Evolutionary conservation across 2,888 invertebrate species (phyloP).

Genomic region (Diloba caeruleocephala): DNA sequence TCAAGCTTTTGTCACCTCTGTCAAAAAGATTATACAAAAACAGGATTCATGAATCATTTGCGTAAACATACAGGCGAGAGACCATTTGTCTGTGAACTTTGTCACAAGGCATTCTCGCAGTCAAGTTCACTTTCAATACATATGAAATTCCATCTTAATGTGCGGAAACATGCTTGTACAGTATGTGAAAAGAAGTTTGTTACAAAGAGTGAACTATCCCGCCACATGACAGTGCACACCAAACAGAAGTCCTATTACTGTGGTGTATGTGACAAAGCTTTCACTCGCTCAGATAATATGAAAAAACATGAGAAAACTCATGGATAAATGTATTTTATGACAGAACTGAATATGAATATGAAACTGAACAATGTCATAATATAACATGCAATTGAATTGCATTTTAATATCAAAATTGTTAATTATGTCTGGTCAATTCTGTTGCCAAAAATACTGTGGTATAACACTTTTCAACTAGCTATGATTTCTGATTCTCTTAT

Average conservation of each 20-base stretch:
- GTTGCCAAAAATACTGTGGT: constrained; percentile 52
- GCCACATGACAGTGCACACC: constrained; percentile 88
- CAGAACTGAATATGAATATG: constrained; percentile 52
- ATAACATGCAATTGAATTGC: constrained; percentile 54
- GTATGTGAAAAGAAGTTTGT: constrained; percentile 88
- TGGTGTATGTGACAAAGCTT: constrained; percentile 87
- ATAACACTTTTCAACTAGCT: constrained; percentile 69
- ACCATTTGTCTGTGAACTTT: constrained; percentile 87
- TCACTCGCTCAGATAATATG: constrained; percentile 88
- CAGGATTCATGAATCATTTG: constrained; percentile 87
- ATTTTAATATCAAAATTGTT: constrained; percentile 46
- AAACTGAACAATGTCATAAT: constrained; percentile 57
- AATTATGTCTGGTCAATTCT: constrained; percentile 46
- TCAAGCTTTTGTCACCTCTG: constrained; percentile 88
- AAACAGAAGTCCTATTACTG: constrained; percentile 88
- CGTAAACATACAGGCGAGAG: constrained; percentile 87
- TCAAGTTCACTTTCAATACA: constrained; percentile 87
- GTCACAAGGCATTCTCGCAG: constrained; percentile 87
- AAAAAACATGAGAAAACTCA: constrained; percentile 89
- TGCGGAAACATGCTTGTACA: constrained; percentile 86
- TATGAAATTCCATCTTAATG: constrained; percentile 88
- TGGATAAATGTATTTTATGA: constrained; percentile 68
- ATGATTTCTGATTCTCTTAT: constrained; percentile 85
- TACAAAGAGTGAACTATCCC: constrained; percentile 87
- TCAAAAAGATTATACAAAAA: constrained; percentile 87